Conservation (phyloP, 2,113 vertebrate species). For the Gnathonemus echidnorhynchus region DNA sequence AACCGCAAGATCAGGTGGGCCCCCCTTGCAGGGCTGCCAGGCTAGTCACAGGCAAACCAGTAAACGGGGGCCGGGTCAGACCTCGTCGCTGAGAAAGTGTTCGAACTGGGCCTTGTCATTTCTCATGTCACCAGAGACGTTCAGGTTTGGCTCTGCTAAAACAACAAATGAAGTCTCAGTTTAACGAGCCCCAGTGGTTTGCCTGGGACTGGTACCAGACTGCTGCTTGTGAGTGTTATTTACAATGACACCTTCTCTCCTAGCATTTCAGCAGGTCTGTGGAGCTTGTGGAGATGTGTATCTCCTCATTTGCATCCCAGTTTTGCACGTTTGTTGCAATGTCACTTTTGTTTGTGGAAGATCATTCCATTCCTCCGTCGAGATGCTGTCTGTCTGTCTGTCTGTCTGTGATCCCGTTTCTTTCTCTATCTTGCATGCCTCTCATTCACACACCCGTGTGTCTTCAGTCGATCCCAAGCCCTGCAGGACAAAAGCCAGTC, state of each 20-base stretch:
- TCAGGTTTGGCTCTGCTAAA: constrained; percentile 57
- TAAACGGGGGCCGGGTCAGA: constrained; percentile 33
- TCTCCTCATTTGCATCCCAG: neutral
- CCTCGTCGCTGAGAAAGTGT: constrained; percentile 37
- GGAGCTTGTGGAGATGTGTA: neutral
- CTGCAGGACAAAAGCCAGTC: constrained; percentile 56
- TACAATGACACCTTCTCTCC: neutral
- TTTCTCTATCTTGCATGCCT: constrained; percentile 39
- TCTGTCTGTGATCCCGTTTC: constrained; percentile 35
- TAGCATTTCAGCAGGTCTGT: neutral
- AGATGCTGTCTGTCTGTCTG: neutral
- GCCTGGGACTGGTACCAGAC: constrained; percentile 9
- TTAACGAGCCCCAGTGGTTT: constrained; percentile 35
- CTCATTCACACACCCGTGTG: constrained; percentile 48
- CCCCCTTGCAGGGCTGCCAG: neutral
- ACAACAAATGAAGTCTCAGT: constrained; percentile 44
- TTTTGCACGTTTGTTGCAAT: neutral
- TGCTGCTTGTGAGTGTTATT: neutral
- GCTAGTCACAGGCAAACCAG: neutral
- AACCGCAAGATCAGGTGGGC: constrained; percentile 95
- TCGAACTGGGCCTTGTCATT: constrained; percentile 44
- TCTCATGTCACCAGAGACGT: constrained; percentile 36
- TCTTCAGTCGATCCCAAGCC: constrained; percentile 65
- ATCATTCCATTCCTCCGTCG: neutral
- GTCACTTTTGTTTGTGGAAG: neutral